Evolutionary conservation across 1,140 invertebrate genomes (phyloP).

Genomic region (Scaptomyza graminum): DNA sequence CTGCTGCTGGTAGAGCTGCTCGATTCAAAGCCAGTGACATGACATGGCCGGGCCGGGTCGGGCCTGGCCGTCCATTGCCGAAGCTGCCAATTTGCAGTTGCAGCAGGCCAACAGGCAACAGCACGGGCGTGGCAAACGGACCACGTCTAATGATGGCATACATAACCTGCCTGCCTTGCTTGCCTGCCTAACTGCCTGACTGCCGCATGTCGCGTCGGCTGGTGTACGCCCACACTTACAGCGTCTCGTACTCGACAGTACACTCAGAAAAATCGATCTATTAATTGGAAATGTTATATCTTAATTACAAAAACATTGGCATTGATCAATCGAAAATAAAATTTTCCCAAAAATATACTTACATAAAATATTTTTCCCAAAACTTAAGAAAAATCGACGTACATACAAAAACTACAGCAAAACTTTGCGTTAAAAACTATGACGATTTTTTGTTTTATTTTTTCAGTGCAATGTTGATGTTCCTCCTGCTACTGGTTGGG

Average conservation of each 20-base stretch:
- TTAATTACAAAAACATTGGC: no score
- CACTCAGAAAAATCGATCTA: not conserved
- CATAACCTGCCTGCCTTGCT: constrained; percentile 61
- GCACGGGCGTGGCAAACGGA: constrained; percentile 78
- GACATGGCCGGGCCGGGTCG: constrained; percentile 50
- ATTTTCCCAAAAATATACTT: no score
- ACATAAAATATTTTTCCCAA: no score
- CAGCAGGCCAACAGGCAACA: constrained; percentile 46
- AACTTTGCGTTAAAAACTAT: no score
- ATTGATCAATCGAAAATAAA: no score
- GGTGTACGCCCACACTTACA: constrained; percentile 38
- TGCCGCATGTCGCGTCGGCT: constrained; percentile 19
- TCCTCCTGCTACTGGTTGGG: constrained; percentile 13
- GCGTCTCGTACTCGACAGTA: constrained; percentile 4
- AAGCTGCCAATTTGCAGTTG: constrained; percentile 71
- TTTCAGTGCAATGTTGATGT: not conserved
- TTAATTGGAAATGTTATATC: not conserved
- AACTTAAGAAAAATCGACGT: no score
- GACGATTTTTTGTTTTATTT: not conserved
- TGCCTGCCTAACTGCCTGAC: constrained; percentile 35
- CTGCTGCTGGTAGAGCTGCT: constrained; percentile 2
- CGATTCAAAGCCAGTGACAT: constrained; percentile 56
- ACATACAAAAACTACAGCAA: no score
- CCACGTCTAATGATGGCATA: constrained; percentile 80
- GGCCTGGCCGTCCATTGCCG: constrained; percentile 1